Conservation (phyloP, 2,797 vertebrate species). For the Nothura maculosa region DNA sequence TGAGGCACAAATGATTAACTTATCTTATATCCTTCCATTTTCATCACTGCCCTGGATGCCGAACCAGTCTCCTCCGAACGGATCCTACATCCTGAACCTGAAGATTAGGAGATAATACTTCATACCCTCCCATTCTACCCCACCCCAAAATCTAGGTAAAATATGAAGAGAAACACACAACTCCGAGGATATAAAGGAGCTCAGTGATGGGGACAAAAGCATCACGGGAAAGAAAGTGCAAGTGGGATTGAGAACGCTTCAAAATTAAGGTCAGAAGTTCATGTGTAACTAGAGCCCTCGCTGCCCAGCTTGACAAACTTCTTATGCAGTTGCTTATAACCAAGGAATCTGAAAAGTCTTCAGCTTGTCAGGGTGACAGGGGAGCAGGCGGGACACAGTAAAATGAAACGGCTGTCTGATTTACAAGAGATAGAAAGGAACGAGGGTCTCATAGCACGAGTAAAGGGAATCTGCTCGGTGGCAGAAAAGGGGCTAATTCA, state of each 20-base stretch:
- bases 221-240: slow-evolving; percentile 61
- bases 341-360: slow-evolving; percentile 11
- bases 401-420: neutral
- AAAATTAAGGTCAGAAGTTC: slow-evolving; percentile 73
- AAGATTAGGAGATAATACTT: slow-evolving; percentile 68
- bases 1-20: neutral
- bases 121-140: slow-evolving; percentile 5
- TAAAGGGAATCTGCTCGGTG: slow-evolving; percentile 18
- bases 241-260: slow-evolving; percentile 3
- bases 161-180: slow-evolving; percentile 52
- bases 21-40: slow-evolving; percentile 68
- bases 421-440: neutral
- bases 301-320: slow-evolving; percentile 57
- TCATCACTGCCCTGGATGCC: slow-evolving; percentile 25
- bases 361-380: neutral
- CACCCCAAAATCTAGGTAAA: slow-evolving; percentile 37
- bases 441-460: neutral
- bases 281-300: slow-evolving; percentile 49
- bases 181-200: slow-evolving; percentile 56
- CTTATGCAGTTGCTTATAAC: neutral
- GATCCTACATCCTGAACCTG: slow-evolving; percentile 68
- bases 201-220: slow-evolving; percentile 45
- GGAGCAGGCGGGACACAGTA: neutral
- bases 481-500: slow-evolving; percentile 37
- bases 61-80: slow-evolving; percentile 37